Base-by-base conservation (phyloP, 2,797 vertebrate genomes). In the Coilia nasus region DNA sequence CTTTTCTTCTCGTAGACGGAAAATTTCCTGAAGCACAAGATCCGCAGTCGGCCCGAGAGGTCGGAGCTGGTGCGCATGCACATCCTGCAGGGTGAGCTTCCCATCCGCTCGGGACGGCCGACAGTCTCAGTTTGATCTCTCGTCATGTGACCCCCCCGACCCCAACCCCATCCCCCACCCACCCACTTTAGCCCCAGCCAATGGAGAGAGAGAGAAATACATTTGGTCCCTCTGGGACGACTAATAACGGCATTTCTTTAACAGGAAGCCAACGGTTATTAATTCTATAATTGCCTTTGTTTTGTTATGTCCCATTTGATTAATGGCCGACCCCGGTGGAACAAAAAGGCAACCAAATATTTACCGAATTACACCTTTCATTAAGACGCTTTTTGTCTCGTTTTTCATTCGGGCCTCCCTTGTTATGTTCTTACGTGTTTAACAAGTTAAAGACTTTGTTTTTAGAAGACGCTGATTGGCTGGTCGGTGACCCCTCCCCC, bases 21-120 rank as follows among this genome's bases (percentile, higher is more conserved):
- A 91, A 99, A 98, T 92, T 99, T 99, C 92, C 92, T 99, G 92
- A 99, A 99, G 94, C 98, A 99, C 93, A 99, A 99, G 95, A 99
- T 99, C 90, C 96, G 98, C 86, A 99, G 97, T 91, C 95, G 98
- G 86, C 98, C 98, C 0, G 98, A 99, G 90, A 96, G 98, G 86
- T 96, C 98, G 0, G 98, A 99, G 93, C 94, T 99, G 91, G 97
- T 99, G 92, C 97, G 98, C 92, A 99, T 99, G 98, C 98, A 99
- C 92, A 99, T 99, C 92, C 95, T 99, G 46, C 97, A 99, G 96
- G 98, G 98, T 99, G 93, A 31, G 64, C 25, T 14, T 71, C 59
- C 5, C 28, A 54, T 54, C 7, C 12, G 50, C 1, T 54, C 12
- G 2, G 50, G 14, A 10, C 14, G 50, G 7, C n/a, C n/a, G n/a